Evolutionary conservation across 1,140 invertebrate species (phyloP), one percentile per base, ranked within the genome.

Genomic region (Nautilus pompilius): DNA sequence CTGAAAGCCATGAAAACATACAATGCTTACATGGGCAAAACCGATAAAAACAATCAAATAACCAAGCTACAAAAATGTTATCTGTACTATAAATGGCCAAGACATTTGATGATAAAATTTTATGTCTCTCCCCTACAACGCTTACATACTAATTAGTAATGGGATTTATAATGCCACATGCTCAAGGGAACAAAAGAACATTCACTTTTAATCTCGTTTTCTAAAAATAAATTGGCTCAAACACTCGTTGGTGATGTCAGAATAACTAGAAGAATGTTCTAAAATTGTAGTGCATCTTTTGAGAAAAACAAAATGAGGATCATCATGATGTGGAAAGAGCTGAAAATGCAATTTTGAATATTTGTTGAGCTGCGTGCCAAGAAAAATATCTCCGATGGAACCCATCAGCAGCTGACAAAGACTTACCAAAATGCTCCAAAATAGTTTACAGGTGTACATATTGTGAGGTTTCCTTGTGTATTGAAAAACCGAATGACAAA

Each of bases 41-140:
- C 56, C 6, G 62, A 63, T 32, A 59, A 58, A 45, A 63, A 59
- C 36, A 5, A 63, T 32, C 62, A 63, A 34, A 63, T 63, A 56
- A 58, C 34, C 6, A 60, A 59, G 22, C 55, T 63, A 48, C 62
- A 63, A 49, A 58, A 59, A 28, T 63, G 5, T 49, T 10, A 56
- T 34, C 62, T 29, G 13, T 45, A 59, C 49, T 63, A 63, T 29
- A 63, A 63, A 41, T 59, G 58, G 58, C n/a, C 58, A 53, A 51
- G 58, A 51, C 8, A 36, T 22, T 30, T 59, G 10, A 10, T 59
- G 15, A 48, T 59, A 20, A 59, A 59, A 2, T 59, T 59, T 48
- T 46, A 53, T 46, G 34, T 46, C 20, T 15, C 20, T 13, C 8
- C 13, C 15, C 17, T 30, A 57, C 28, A 49, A 53, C 17, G 34